Evolutionary conservation across 2,888 invertebrate genomes (phyloP).

Genomic region (Sinodicranocentrus sp.): DNA sequence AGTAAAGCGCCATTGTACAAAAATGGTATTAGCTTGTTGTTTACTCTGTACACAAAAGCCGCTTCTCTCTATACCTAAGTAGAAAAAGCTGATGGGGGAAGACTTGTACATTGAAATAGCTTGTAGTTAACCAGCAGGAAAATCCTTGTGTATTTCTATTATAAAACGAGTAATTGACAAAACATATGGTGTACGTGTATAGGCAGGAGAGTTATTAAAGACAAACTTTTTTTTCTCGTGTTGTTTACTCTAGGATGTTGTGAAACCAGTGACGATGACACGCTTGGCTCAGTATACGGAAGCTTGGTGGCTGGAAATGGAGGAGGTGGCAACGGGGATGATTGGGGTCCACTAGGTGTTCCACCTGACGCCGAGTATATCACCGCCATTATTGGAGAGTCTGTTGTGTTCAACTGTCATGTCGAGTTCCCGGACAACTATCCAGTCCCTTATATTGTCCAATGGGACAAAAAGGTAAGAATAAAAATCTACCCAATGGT

Average conservation of each 20-base stretch:
- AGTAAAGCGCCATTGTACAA: background rate
- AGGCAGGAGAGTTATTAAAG: background rate
- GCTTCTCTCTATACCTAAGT: background rate
- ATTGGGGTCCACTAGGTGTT: slow-evolving; percentile 74
- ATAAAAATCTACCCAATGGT: background rate
- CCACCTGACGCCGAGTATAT: slow-evolving; percentile 92
- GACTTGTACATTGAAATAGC: too few species aligned
- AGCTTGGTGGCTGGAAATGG: slow-evolving; percentile 74
- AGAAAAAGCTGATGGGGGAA: background rate
- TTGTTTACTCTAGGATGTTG: slow-evolving; percentile 74
- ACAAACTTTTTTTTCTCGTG: slow-evolving; percentile 17
- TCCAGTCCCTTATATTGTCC: slow-evolving; percentile 97
- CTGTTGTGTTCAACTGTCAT: slow-evolving; percentile 98
- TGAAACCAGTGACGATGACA: slow-evolving; percentile 74
- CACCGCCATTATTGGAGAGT: slow-evolving; percentile 97
- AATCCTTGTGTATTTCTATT: background rate
- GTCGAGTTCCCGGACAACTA: slow-evolving; percentile 97
- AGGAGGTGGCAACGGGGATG: slow-evolving; percentile 74
- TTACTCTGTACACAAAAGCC: background rate
- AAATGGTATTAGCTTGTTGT: slow-evolving; percentile 14
- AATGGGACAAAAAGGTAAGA: slow-evolving; percentile 99
- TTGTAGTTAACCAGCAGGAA: background rate
- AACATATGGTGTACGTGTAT: background rate
- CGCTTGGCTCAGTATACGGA: slow-evolving; percentile 75
- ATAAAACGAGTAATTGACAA: slow-evolving; percentile 22